Conservation (phyloP, 2,888 invertebrate genomes). For the Netelia melanura region DNA sequence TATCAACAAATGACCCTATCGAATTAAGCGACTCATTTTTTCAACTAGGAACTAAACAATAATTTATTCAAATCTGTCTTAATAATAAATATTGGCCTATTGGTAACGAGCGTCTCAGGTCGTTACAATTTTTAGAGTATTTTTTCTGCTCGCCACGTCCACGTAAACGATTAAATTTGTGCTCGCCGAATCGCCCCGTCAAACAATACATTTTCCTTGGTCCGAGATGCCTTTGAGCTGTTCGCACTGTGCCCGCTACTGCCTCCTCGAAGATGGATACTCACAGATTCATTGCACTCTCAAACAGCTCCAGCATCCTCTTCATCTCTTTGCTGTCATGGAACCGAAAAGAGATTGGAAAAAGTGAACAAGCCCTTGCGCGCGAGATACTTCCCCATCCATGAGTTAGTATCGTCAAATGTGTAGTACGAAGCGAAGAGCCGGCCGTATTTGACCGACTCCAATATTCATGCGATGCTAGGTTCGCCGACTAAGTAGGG, state of each 20-base stretch:
- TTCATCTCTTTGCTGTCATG: constrained; percentile 82
- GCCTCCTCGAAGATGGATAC: constrained; percentile 22
- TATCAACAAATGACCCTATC: neutral
- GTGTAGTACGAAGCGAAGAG: constrained; percentile 48
- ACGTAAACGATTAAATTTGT: no score
- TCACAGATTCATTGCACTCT: constrained; percentile 81
- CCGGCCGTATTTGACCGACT: constrained; percentile 62
- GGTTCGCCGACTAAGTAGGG: constrained; percentile 2
- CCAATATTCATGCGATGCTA: constrained; percentile 57
- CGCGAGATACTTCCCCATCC: constrained; percentile 5
- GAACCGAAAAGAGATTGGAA: constrained; percentile 31
- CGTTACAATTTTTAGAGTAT: neutral
- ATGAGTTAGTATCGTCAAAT: constrained; percentile 49
- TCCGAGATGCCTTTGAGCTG: neutral
- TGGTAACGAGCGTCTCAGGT: neutral
- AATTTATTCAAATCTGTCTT: constrained; percentile 54
- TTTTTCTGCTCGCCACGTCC: no score
- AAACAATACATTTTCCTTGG: neutral
- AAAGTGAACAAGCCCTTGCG: constrained; percentile 33
- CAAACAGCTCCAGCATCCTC: constrained; percentile 82
- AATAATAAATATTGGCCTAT: constrained; percentile 26
- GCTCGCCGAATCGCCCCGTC: no score
- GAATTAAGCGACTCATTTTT: neutral
- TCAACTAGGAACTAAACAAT: constrained; percentile 29
- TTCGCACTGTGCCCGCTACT: neutral